These are phyloP conservation scores for Forbesichthys agassizii DNA, from an alignment of 2,113 vertebrate species.

Conservation along the genomic window DNA sequence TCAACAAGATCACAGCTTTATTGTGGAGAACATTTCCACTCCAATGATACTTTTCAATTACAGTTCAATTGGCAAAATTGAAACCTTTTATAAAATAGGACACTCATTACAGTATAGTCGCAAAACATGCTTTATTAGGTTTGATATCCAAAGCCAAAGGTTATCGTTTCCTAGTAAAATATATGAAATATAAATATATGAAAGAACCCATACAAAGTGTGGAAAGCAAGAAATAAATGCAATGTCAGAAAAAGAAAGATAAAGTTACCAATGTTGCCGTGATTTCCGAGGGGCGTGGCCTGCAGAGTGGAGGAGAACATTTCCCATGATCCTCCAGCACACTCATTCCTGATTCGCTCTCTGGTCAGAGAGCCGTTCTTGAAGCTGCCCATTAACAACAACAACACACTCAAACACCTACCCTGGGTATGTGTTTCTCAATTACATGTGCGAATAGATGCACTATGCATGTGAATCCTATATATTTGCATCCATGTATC, in stretches of 20 bases:
- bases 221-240: not conserved
- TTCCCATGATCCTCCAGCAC: constrained; percentile 86
- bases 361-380: constrained; percentile 95
- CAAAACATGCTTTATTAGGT: too few species aligned
- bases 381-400: constrained; percentile 77
- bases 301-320: constrained; percentile 81
- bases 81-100: too few species aligned
- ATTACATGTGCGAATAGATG: too few species aligned
- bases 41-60: too few species aligned
- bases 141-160: too few species aligned
- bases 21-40: too few species aligned
- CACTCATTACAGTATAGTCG: too few species aligned
- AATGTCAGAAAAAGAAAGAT: not conserved
- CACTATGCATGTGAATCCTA: not conserved
- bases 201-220: not conserved
- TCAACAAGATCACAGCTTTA: too few species aligned
- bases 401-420: not conserved
- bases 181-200: too few species aligned
- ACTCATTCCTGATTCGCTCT: constrained; percentile 85
- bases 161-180: not conserved
- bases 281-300: constrained; percentile 83
- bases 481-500: not conserved
- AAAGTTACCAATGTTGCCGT: constrained; percentile 84
- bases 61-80: too few species aligned
- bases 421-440: not conserved